Evolutionary conservation across 2,888 invertebrate species (phyloP).

Genomic region (Auanema sp.): DNA sequence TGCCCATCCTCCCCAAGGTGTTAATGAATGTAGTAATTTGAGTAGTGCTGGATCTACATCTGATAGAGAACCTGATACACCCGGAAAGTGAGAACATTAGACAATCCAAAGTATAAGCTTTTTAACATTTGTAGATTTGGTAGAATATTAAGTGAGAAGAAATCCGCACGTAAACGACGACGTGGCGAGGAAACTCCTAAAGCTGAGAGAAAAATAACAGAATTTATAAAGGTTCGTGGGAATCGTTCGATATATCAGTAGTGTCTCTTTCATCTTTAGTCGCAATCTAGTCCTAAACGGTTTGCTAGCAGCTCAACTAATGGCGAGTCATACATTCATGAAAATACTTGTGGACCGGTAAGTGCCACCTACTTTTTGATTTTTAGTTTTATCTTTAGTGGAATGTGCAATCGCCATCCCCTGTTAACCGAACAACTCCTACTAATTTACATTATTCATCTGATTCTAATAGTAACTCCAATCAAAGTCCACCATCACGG

Average conservation of each 20-base stretch:
- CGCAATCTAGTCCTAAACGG: conserved; percentile 19
- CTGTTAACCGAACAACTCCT: conserved; percentile 31
- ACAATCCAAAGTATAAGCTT: background rate
- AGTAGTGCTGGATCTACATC: conserved; percentile 45
- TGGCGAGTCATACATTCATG: conserved; percentile 8
- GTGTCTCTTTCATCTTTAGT: conserved; percentile 4
- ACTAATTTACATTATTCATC: conserved; percentile 33
- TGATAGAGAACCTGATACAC: conserved; percentile 43
- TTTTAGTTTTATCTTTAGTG: conserved; percentile 20
- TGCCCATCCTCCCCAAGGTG: conserved; percentile 15
- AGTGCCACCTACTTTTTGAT: background rate
- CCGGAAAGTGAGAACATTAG: conserved; percentile 23
- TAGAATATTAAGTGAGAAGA: conserved; percentile 28
- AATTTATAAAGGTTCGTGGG: conserved; percentile 23
- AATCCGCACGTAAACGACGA: conserved; percentile 32
- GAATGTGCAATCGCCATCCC: conserved; percentile 22
- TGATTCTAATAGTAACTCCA: conserved; percentile 44
- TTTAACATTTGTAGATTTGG: background rate
- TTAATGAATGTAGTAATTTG: conserved; percentile 47
- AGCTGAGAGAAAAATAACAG: conserved; percentile 47
- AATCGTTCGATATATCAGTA: background rate
- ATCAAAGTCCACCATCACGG: conserved; percentile 36
- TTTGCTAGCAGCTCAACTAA: conserved; percentile 7
- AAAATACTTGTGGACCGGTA: conserved; percentile 11
- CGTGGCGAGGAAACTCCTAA: conserved; percentile 42